These are phyloP conservation scores for Microdon myrmicae DNA, from an alignment of 2,888 invertebrate genomes.

Conservation along the genomic window DNA sequence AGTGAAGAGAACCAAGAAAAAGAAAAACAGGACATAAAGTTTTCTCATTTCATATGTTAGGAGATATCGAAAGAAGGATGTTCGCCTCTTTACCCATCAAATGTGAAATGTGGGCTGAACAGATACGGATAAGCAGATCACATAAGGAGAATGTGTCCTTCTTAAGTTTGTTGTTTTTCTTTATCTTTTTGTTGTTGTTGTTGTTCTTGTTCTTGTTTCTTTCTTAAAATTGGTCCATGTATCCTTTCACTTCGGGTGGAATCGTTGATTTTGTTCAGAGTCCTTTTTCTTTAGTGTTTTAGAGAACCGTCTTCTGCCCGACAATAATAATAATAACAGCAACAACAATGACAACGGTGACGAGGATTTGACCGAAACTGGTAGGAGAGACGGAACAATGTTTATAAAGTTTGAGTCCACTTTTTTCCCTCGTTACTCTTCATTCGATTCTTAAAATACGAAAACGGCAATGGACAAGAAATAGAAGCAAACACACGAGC, in stretches of 20 bases:
- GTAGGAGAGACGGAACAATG: slow-evolving; percentile 9
- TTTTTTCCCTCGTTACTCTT: no score
- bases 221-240: slow-evolving; percentile 7
- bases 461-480: no score
- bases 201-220: slow-evolving; percentile 11
- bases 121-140: slow-evolving; percentile 4
- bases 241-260: slow-evolving; percentile 27
- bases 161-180: slow-evolving; percentile 42
- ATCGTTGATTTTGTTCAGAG: slow-evolving; percentile 24
- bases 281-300: slow-evolving; percentile 9
- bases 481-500: slow-evolving; percentile 42
- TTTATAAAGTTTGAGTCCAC: slow-evolving; percentile 39
- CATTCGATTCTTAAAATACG: no score
- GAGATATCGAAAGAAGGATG: slow-evolving; percentile 25
- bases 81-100: slow-evolving; percentile 31
- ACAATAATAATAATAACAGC: no score
- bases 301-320: slow-evolving; percentile 17
- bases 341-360: no score
- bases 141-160: slow-evolving; percentile 36
- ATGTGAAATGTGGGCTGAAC: slow-evolving; percentile 9
- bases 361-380: no score
- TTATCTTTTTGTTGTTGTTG: slow-evolving; percentile 6
- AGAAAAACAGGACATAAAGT: slow-evolving; percentile 41
- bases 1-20: slow-evolving; percentile 18
- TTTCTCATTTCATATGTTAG: slow-evolving; percentile 41